Base-by-base conservation (phyloP, 1,140 invertebrate genomes). In the Neodiprion virginianus region DNA sequence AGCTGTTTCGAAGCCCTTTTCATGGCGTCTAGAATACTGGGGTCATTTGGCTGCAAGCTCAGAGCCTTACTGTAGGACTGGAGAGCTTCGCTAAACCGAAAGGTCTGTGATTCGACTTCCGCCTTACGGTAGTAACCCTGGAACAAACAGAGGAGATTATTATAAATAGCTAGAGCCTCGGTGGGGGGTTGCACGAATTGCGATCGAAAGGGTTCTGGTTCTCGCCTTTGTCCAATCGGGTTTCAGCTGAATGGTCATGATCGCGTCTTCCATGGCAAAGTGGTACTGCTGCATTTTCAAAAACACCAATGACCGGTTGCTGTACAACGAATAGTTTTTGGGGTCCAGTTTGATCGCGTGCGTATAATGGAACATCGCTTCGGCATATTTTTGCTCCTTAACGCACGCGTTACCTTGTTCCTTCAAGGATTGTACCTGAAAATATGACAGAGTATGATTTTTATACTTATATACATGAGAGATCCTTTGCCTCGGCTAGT, bases 121-220 rank as follows among this genome's bases (percentile, higher is more conserved):
- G 92, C 95, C 84, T 94, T 93, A 72, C 95, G 89, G 87, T 93
- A 95, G 86, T 95, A 95, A 17, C 94, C 94, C 94, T 95, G 81
- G 67, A 88, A 90, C 80, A 47, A 71, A 69, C 49, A 40, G 71
- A 73, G 65, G 66, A 75, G 23, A 49, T 75, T 14, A 69, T 23
- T 48, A 71, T 23, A 14, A 47, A n/a, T 8, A 23, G 48, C 21
- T 48, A n/a, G 40, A 67, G 69, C 14, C 17, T 10, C 67, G 70
- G 48, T 10, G 67, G 14, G 48, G 11, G 67, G 14, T 23, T 73
- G 47, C 48, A 40, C 47, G 14, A 28, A 70, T 69, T 0, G 28
- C 28, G 28, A 40, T 40, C 28, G 1, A 74, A 65, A 28, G 47
- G 67, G 8, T n/a, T 72, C 61, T 48, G 49, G 48, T 73, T 53